A percentile compares a stretch with the other conserved stretches of the same genome.
These are phyloP conservation scores for Apotomis capreana DNA, from an alignment of 2,888 invertebrate genomes.

Conservation along the genomic window DNA sequence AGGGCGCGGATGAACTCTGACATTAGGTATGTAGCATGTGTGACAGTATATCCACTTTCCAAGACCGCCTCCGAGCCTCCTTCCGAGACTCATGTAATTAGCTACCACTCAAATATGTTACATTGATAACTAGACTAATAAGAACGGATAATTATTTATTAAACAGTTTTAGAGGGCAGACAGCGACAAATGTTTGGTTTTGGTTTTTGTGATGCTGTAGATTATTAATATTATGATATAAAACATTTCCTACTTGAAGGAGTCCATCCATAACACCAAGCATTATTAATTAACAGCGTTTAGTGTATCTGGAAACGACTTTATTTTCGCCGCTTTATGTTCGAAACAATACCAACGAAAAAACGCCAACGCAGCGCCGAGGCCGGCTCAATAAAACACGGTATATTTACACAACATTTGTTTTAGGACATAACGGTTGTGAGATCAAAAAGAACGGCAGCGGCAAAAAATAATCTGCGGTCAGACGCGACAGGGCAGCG, in stretches of 20 bases:
- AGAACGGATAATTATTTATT: too few species aligned
- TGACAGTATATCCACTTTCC: too few species aligned
- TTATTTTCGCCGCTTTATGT: constrained; percentile 10
- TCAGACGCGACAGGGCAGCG: constrained; percentile 15
- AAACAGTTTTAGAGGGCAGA: too few species aligned
- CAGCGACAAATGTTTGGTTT: too few species aligned
- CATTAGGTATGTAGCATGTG: too few species aligned
- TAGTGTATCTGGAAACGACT: constrained; percentile 18
- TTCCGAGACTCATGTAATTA: too few species aligned
- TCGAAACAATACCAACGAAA: neutral
- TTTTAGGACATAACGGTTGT: constrained; percentile 20
- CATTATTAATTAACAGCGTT: constrained; percentile 20
- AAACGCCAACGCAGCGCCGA: neutral
- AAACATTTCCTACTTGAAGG: constrained; percentile 3
- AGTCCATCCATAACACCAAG: neutral
- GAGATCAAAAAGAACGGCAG: constrained; percentile 27
- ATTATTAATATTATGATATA: neutral
- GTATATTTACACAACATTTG: constrained; percentile 23
- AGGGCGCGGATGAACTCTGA: too few species aligned
- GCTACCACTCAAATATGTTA: too few species aligned
- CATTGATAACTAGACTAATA: too few species aligned
- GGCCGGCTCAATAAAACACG: constrained; percentile 20
- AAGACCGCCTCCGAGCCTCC: too few species aligned
- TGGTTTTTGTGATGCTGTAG: too few species aligned
- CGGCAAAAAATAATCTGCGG: constrained; percentile 24